Evolutionary conservation across 2,888 invertebrate genomes (phyloP), one percentile per base, ranked within the genome.

Genomic region (Polydrusus tereticollis): DNA sequence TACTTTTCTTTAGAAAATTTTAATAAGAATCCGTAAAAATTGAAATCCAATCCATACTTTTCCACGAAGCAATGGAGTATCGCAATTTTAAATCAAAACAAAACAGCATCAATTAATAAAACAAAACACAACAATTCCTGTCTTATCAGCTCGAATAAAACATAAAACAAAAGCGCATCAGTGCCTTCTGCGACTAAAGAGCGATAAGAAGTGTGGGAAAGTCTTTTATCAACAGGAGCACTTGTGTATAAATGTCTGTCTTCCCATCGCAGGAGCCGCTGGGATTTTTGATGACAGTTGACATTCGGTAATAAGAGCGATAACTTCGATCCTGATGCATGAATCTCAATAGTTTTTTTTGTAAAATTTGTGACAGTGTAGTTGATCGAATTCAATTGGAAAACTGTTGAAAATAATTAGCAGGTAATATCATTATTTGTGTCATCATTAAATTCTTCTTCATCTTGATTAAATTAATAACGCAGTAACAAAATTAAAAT

Each of bases 131-230:
- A 57, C 55, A 69, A 64, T 45, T 58, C 20, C 16, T 50, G 72
- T 45, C 62, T 67, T 67, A 65, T 67, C 72, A 62, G 43, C 60
- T 23, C 33, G 38, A 58, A 52, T 75, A 76, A 77, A 77, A 76
- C 76, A 77, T 77, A 76, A 75, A 73, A 76, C 72, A 70, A 74
- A 73, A 69, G 75, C 72, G 72, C 76, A 75, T 75, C 78, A 77
- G 67, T 68, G 73, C 63, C 75, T 74, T 70, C 72, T 73, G 75
- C 67, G 55, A 67, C 45, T 62, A 69, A 76, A 74, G 70, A 43
- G 69, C 63, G 79, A 79, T 79, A 79, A 79, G 76, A 72, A 75
- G 75, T 78, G 78, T 79, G 79, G 79, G 79, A 79, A 79, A 72
- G 63, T 63, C 57, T 72, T 69, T 72, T 72, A 68, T 68, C 68